phyloP scores from a whole-genome alignment of 2,888 invertebrate genomes.

The Cryptophagus acutangulus region DNA sequence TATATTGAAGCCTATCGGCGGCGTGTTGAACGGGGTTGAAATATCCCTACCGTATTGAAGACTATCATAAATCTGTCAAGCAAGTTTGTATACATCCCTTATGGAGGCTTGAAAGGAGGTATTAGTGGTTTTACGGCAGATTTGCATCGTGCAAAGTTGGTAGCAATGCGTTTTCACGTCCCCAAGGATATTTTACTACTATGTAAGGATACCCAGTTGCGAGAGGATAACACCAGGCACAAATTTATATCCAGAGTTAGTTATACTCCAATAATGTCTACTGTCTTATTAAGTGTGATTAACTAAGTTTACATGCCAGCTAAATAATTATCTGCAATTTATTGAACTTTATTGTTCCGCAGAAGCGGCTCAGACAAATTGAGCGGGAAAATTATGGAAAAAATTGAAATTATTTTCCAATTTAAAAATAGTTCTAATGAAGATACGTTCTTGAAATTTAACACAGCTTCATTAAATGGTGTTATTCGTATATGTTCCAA shows the following conservation, averaged over 20 bases:
- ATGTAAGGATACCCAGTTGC: constrained; percentile 33
- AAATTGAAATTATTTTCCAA: too few species aligned
- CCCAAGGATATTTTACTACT: constrained; percentile 37
- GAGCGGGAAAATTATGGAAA: too few species aligned
- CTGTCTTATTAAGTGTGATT: constrained; percentile 11
- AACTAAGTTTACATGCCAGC: constrained; percentile 18
- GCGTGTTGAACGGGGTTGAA: too few species aligned
- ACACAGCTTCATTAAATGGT: too few species aligned
- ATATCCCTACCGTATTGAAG: constrained; percentile 31
- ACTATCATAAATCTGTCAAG: constrained; percentile 43
- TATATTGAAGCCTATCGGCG: too few species aligned
- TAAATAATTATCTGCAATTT: too few species aligned
- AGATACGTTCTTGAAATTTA: too few species aligned
- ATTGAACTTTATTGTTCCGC: too few species aligned
- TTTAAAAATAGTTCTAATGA: too few species aligned
- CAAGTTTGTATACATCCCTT: constrained; percentile 38
- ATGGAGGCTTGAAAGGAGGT: constrained; percentile 38
- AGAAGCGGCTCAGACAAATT: too few species aligned
- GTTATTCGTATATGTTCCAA: too few species aligned
- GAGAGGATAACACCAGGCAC: constrained; percentile 23
- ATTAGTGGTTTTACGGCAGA: constrained; percentile 45
- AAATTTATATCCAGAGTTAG: constrained; percentile 33
- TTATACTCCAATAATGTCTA: constrained; percentile 14
- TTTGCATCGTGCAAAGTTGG: constrained; percentile 44
- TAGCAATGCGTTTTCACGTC: constrained; percentile 40